Evolutionary conservation across 2,888 invertebrate species (phyloP).

Genomic region (Temnothorax rugatulus): DNA sequence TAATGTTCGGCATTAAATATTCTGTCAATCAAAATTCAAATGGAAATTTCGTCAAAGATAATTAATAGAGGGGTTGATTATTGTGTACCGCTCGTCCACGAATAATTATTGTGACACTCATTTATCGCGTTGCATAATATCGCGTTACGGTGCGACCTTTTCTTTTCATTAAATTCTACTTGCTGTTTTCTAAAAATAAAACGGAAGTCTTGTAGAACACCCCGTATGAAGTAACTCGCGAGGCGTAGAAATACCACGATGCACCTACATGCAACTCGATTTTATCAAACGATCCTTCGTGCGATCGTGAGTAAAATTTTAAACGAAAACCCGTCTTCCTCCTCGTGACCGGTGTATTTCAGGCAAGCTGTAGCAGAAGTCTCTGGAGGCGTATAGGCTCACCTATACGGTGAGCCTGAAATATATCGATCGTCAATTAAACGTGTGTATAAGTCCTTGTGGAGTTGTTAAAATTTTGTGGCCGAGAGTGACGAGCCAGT

Average conservation of each 20-base stretch:
- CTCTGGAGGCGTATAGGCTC: slow-evolving; percentile 6
- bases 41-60: background rate
- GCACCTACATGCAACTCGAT: slow-evolving; percentile 46
- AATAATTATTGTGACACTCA: background rate
- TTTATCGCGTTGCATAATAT: background rate
- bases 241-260: slow-evolving; percentile 18
- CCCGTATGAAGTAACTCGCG: slow-evolving; percentile 2
- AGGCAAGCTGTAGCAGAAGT: slow-evolving; percentile 28
- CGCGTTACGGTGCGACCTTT: background rate
- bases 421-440: slow-evolving; percentile 45
- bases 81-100: background rate
- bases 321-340: slow-evolving; percentile 37
- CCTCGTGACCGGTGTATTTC: slow-evolving; percentile 15
- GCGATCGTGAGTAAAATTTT: slow-evolving; percentile 55
- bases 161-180: background rate
- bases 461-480: slow-evolving; percentile 32
- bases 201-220: slow-evolving; percentile 8
- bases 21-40: background rate
- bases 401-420: slow-evolving; percentile 2
- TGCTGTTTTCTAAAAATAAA: background rate
- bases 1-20: background rate
- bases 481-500: background rate
- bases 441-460: slow-evolving; percentile 4
- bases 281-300: slow-evolving; percentile 53
- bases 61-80: background rate